Base-by-base conservation (phyloP, 2,797 vertebrate genomes). In the Hipposideros larvatus region DNA sequence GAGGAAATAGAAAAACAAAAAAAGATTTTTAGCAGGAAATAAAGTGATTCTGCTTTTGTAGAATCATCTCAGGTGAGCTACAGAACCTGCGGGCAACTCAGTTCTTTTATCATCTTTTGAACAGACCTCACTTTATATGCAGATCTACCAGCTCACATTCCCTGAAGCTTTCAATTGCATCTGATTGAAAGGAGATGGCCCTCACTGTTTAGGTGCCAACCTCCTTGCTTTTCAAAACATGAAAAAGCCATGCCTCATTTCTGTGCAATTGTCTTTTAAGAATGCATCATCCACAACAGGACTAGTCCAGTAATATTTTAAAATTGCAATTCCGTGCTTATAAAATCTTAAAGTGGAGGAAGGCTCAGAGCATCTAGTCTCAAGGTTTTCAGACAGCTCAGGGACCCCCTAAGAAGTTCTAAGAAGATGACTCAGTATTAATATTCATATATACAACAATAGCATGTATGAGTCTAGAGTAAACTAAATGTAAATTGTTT, bases 171-270 rank as follows among this genome's bases (percentile, higher is more conserved):
- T 86, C 31, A 18, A 24, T 2, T 71, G 37, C 61, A 82, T 84
- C 66, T 89, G 55, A 31, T 28, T 51, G 68, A 77, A 94, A 87
- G 21, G 28, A 84, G 11, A 63, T 41, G 19, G 43, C 41, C 28
- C 5, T 53, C 19, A 37, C 37, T 59, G 3, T 65, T 68, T 31
- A 82, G 61, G 18, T 15, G n/a, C 41, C 70, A 37, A 80, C 55
- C 75, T 66, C n/a, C 55, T 57, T 21, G 19, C 48, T 89, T 93
- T 78, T 46, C 53, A 59, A 87, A 95, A 79, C 19, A 48, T n/a
- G 70, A 89, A 89, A 91, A 83, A 53, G 10, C 7, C 86, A 77
- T 61, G 71, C n/a, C 22, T 94, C 43, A 74, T 94, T 91, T 92
- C 78, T 80, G 78, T 48, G 66, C 24, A 77, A 59, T 34, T 94